Conservation (phyloP, 2,113 vertebrate genomes). For the Eulacestoma nigropectus region DNA sequence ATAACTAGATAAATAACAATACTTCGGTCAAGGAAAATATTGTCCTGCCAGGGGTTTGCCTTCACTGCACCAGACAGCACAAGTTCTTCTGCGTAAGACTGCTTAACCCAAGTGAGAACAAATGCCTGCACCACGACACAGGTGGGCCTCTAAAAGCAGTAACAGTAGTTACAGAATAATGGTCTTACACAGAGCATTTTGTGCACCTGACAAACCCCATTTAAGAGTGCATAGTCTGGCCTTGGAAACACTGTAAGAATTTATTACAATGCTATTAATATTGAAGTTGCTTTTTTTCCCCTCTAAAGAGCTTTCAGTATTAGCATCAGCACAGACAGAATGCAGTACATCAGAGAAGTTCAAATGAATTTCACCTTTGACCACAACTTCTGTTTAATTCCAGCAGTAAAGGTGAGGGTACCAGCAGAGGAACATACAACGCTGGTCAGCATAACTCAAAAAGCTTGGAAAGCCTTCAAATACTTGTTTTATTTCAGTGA, state of each 20-base stretch:
- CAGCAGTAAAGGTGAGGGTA: not conserved
- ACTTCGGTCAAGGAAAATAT: not conserved
- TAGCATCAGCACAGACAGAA: not conserved
- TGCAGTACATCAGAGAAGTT: not conserved
- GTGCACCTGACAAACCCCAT: not conserved
- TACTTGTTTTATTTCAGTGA: not conserved
- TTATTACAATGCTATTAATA: not conserved
- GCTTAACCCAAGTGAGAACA: not conserved
- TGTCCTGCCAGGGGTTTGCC: not conserved
- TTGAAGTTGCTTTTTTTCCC: not conserved
- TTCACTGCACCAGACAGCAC: not conserved
- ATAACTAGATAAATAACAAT: not conserved
- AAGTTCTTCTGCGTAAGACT: not conserved
- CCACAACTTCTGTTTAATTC: not conserved
- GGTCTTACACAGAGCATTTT: not conserved
- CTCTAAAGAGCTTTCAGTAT: not conserved
- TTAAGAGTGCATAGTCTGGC: not conserved
- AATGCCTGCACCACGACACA: not conserved
- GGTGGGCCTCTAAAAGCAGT: not conserved
- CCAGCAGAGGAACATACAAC: not conserved
- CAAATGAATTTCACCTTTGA: not conserved
- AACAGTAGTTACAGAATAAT: not conserved
- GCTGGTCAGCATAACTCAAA: not conserved
- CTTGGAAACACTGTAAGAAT: not conserved
- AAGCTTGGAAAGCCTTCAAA: not conserved